A percentile compares a stretch with the other conserved stretches of the same genome.
These are phyloP conservation scores for Polylopha cassiicola DNA, from an alignment of 2,888 invertebrate genomes.

Conservation along the genomic window DNA sequence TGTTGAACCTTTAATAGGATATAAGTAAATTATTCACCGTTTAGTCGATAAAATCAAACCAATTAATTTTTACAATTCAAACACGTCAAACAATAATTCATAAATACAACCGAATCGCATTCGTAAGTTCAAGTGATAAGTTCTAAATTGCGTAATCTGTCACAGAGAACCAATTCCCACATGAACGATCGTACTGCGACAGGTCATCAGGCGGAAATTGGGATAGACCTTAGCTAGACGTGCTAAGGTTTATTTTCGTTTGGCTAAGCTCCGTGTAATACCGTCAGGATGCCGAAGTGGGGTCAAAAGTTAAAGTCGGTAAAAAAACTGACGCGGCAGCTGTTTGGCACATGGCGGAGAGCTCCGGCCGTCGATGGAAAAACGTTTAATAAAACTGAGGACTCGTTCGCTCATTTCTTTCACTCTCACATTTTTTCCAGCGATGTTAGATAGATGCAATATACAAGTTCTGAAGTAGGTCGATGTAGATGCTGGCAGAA, in stretches of 20 bases:
- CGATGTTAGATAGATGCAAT: constrained; percentile 22
- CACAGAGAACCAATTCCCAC: constrained; percentile 63
- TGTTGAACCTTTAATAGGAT: too few species aligned
- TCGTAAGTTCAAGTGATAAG: constrained; percentile 38
- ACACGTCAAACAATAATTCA: constrained; percentile 7
- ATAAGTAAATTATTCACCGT: too few species aligned
- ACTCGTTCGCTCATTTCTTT: constrained; percentile 42
- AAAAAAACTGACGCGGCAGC: constrained; percentile 68
- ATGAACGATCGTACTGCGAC: constrained; percentile 72
- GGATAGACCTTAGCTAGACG: too few species aligned
- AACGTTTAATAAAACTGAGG: constrained; percentile 54
- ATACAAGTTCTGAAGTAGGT: constrained; percentile 11
- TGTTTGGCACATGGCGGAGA: constrained; percentile 63
- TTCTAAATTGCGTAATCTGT: constrained; percentile 47
- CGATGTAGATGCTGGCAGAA: constrained; percentile 13
- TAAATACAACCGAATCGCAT: constrained; percentile 33
- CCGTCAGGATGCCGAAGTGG: too few species aligned
- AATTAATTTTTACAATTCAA: constrained; percentile 9
- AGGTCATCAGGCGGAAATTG: too few species aligned
- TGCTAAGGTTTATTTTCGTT: too few species aligned
- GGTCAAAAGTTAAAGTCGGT: constrained; percentile 70
- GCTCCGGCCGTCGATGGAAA: constrained; percentile 38
- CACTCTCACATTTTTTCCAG: constrained; percentile 40
- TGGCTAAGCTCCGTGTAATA: too few species aligned
- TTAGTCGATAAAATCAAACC: constrained; percentile 2